These are phyloP conservation scores for Smithornis capensis DNA, from an alignment of 2,113 vertebrate genomes.

Conservation along the genomic window DNA sequence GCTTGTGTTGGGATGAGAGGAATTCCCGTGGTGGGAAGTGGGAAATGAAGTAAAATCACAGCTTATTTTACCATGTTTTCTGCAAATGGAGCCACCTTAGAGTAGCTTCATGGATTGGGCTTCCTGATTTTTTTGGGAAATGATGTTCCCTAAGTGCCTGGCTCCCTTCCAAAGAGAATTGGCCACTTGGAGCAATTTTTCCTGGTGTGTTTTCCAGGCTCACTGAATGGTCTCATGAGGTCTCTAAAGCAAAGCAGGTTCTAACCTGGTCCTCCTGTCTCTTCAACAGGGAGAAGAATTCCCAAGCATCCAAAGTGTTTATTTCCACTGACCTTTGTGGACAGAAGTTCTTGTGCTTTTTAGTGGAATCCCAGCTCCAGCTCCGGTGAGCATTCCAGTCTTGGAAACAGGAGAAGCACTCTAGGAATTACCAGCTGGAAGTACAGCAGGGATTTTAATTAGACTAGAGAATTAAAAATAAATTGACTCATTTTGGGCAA, in stretches of 20 bases:
- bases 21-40: accelerated
- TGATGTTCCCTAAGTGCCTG: not conserved
- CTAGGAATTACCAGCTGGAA: not conserved
- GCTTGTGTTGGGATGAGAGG: not conserved
- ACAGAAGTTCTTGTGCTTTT: slow-evolving; percentile 90
- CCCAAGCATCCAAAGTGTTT: slow-evolving; percentile 93
- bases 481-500: not conserved
- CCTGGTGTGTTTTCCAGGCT: not conserved
- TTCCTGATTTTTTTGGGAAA: not conserved
- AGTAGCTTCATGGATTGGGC: not conserved
- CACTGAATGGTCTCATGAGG: not conserved
- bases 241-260: not conserved
- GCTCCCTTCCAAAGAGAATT: not conserved
- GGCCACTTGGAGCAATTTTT: not conserved
- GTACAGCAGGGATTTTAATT: not conserved
- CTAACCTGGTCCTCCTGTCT: not conserved
- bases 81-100: not conserved
- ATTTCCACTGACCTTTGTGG: slow-evolving; percentile 93
- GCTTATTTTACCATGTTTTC: not conserved
- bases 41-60: not conserved
- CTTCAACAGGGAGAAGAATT: slow-evolving; percentile 87
- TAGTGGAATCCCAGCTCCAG: slow-evolving; percentile 93
- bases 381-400: slow-evolving; percentile 78
- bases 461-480: not conserved
- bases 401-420: not conserved